Conservation (phyloP, 92 coral and sea anemone genomes). For the Hydrozoanthus gracilis region DNA sequence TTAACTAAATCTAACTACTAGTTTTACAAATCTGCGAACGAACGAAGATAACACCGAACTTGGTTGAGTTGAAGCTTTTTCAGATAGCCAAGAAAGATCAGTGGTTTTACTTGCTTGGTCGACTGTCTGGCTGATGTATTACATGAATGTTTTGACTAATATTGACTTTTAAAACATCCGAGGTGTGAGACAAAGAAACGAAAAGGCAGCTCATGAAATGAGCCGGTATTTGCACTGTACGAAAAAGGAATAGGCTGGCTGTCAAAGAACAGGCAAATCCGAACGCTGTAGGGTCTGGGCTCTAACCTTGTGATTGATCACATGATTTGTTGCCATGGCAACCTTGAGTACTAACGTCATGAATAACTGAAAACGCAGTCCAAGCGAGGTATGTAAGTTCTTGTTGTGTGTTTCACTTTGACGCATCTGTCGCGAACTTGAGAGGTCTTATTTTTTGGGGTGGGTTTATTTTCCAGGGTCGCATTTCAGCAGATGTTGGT, state of each 20-base stretch:
- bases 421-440: conserved; percentile 9
- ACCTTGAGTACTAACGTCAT: conserved; percentile 47
- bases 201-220: conserved; percentile 60
- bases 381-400: conserved; percentile 34
- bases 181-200: conserved; percentile 46
- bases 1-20: too few relatives aligned
- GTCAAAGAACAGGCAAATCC: conserved; percentile 39
- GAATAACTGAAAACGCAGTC: conserved; percentile 35
- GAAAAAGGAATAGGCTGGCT: conserved; percentile 51
- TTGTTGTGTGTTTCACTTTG: conserved; percentile 37
- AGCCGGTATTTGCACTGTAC: conserved; percentile 59
- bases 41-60: neutral
- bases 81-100: conserved; percentile 28
- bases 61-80: neutral
- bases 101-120: conserved; percentile 8
- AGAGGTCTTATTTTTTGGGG: neutral
- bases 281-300: conserved; percentile 35
- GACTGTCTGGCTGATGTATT: conserved; percentile 23
- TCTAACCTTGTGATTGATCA: conserved; percentile 48
- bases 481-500: conserved; percentile 77
- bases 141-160: conserved; percentile 42
- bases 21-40: too few relatives aligned
- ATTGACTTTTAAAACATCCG: conserved; percentile 28
- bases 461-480: conserved; percentile 60
- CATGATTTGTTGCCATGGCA: conserved; percentile 52